Conservation (phyloP, 2,888 invertebrate genomes). For the Nomada lathburiana region DNA sequence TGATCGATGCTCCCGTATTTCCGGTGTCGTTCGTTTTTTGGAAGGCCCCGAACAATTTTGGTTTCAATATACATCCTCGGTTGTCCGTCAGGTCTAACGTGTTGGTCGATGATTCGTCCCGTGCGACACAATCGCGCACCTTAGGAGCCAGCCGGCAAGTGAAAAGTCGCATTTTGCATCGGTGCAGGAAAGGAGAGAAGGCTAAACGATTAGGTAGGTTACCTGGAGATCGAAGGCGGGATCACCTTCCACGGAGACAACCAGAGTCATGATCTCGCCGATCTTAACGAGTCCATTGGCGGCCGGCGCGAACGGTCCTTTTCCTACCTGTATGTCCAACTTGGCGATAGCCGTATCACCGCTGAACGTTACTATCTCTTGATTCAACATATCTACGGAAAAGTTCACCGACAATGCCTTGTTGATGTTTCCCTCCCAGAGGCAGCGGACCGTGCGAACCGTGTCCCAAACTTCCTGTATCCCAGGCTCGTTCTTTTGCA, state of each 20-base stretch:
- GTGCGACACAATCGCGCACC: slow-evolving; percentile 91
- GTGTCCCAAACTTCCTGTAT: slow-evolving; percentile 93
- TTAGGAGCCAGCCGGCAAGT: slow-evolving; percentile 56
- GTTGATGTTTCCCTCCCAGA: slow-evolving; percentile 93
- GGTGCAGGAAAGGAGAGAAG: no score
- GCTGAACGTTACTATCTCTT: slow-evolving; percentile 92
- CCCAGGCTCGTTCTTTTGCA: slow-evolving; percentile 89
- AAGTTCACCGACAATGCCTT: slow-evolving; percentile 90
- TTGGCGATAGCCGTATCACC: slow-evolving; percentile 93
- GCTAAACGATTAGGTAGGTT: not conserved
- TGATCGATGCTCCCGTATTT: slow-evolving; percentile 90
- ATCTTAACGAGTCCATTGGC: slow-evolving; percentile 92
- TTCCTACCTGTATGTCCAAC: slow-evolving; percentile 91
- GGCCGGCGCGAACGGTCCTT: slow-evolving; percentile 91
- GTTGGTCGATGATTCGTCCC: slow-evolving; percentile 89
- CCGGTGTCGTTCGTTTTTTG: slow-evolving; percentile 92
- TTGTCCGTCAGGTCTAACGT: slow-evolving; percentile 90
- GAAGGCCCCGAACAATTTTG: slow-evolving; percentile 92
- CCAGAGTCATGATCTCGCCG: slow-evolving; percentile 92
- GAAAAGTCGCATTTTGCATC: not conserved
- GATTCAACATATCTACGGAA: slow-evolving; percentile 92
- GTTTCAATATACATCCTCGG: slow-evolving; percentile 91
- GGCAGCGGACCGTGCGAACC: slow-evolving; percentile 90
- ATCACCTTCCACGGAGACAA: slow-evolving; percentile 92
- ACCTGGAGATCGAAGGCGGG: slow-evolving; percentile 91